Evolutionary conservation across 2,888 invertebrate genomes (phyloP), one percentile per base, ranked within the genome.

Genomic region (Erebia palarica): DNA sequence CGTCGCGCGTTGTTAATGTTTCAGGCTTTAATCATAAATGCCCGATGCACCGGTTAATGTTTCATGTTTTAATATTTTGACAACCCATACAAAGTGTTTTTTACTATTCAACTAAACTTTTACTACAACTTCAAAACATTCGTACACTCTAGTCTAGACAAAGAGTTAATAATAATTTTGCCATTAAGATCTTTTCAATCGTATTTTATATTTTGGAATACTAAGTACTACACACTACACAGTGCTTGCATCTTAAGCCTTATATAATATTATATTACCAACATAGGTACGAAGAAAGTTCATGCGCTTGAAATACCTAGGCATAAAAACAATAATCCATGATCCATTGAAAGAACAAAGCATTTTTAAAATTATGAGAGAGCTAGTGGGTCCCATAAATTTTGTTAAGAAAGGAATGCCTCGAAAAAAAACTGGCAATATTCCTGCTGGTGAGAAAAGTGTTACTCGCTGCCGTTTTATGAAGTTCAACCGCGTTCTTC

Each of bases 401-500:
- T 67, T 72, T 69, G 72, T 70, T 73, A 64, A 18, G 63, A 36
- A 71, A 59, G 49, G 44, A 72, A 72, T 68, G 61, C 66, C 66
- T 72, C 61, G 11, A 60, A 70, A 66, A n/a, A 70, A 72, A 65
- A 64, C 44, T 57, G 7, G 11, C 44, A 10, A 18, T 59, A 18
- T 61, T 69, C 16, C 44, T 21, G 65, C 57, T 51, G 10, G 42
- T 59, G 60, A 68, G 72, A 63, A 58, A 68, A 69, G 69, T 71
- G 69, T 14, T 59, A 66, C 70, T 68, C 60, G 27, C 44, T 66
- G 70, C 70, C 49, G 65, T 70, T 71, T 71, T 70, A 64, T 65
- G 65, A 73, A 73, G 67, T 70, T 69, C 63, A 69, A 70, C 65
- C 66, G 70, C 69, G 72, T 65, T 73, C 58, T 60, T 51, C 65